Conservation (phyloP, 2,797 vertebrate genomes). For the Anguilla megastoma region DNA sequence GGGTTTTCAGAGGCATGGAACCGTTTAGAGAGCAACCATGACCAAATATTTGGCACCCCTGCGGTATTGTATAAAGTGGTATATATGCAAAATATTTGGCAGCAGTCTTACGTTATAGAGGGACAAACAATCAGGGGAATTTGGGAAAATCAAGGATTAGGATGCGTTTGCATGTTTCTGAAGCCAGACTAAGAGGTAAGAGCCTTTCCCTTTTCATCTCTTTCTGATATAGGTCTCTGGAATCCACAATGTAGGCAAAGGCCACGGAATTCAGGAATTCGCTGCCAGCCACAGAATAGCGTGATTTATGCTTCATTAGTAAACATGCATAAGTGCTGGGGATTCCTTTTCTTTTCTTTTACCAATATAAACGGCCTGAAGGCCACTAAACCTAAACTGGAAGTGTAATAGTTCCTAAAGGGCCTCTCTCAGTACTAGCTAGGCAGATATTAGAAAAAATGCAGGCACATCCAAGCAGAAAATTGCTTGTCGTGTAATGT, state of each 20-base stretch:
- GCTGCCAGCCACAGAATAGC: background rate
- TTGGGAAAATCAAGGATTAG: conserved; percentile 10
- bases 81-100: conserved; percentile 18
- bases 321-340: background rate
- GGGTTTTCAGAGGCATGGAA: conserved; percentile 12
- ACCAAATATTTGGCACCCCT: conserved; percentile 20
- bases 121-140: conserved; percentile 8
- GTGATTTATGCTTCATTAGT: background rate
- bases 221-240: conserved; percentile 7
- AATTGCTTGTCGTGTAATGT: background rate
- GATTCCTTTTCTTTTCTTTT: background rate
- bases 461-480: background rate
- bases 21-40: conserved; percentile 10
- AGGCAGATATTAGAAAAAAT: background rate
- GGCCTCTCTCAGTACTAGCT: background rate
- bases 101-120: background rate
- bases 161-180: background rate
- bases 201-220: background rate
- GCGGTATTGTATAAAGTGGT: background rate
- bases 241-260: background rate
- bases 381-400: background rate
- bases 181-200: background rate
- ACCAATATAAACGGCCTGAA: background rate
- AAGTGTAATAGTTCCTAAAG: background rate
- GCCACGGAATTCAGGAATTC: conserved; percentile 8